phyloP scores from a whole-genome alignment of 2,113 vertebrate genomes.

The Nycticebus coucang region DNA sequence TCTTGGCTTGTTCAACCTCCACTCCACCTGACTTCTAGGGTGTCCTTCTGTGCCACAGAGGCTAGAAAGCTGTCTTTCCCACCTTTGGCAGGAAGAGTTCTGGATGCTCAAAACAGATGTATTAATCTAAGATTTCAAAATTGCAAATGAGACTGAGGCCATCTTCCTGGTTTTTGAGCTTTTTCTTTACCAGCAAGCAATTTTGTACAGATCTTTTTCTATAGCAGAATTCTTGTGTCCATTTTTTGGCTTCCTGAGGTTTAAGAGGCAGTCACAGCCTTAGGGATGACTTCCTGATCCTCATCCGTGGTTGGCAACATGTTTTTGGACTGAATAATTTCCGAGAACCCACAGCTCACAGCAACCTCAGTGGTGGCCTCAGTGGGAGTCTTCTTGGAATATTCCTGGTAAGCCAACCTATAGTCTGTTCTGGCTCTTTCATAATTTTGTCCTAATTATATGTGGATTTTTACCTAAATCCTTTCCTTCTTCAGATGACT shows the following conservation, averaged over 20 bases:
- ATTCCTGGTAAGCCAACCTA: not conserved
- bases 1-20: not conserved
- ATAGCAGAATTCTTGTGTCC: not conserved
- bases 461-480: not conserved
- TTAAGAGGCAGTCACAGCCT: not conserved
- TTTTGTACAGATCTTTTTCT: not conserved
- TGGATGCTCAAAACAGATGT: not conserved
- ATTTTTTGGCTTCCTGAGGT: not conserved
- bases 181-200: not conserved
- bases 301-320: not conserved
- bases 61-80: not conserved
- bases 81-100: not conserved
- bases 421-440: not conserved
- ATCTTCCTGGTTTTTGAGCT: not conserved
- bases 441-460: not conserved
- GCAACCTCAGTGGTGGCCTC: not conserved
- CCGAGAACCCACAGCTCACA: too few species aligned
- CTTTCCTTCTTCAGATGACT: not conserved
- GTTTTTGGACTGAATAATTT: not conserved
- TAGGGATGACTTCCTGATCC: not conserved
- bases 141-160: not conserved
- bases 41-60: not conserved
- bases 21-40: not conserved
- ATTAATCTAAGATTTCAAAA: not conserved
- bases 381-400: not conserved